Evolutionary conservation across 2,113 vertebrate genomes (phyloP).

Genomic region (Cyanoderma ruficeps): DNA sequence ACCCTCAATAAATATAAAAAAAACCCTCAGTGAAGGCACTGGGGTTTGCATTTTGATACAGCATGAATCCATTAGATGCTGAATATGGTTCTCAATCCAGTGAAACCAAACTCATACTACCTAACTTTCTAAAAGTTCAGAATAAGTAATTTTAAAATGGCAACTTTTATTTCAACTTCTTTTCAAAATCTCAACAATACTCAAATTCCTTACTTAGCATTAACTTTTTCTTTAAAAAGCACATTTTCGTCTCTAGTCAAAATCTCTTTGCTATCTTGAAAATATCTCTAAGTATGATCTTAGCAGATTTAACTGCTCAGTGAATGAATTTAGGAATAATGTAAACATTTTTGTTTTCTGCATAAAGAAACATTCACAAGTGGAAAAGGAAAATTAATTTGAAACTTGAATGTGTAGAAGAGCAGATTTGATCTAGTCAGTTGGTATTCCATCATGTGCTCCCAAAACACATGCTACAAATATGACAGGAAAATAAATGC

Average conservation of each 20-base stretch:
- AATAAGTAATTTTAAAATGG: not conserved
- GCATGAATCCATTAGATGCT: not conserved
- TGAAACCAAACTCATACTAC: not conserved
- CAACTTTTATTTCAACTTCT: not conserved
- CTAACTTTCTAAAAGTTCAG: not conserved
- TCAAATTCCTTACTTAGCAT: not conserved
- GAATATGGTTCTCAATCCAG: not conserved
- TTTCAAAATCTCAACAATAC: not conserved
- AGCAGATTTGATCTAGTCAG: not conserved
- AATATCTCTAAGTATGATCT: not conserved
- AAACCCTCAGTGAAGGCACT: not conserved
- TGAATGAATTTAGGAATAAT: not conserved
- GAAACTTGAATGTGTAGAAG: not conserved
- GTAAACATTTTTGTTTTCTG: not conserved
- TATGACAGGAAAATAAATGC: not conserved
- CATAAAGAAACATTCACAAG: not conserved
- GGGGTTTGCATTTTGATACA: not conserved
- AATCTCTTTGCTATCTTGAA: not conserved
- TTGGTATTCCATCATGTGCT: not conserved
- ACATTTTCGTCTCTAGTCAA: not conserved
- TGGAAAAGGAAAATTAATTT: not conserved
- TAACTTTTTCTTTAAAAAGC: not conserved
- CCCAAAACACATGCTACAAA: not conserved
- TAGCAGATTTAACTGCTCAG: not conserved
- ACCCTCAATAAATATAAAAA: not conserved